Base-by-base conservation (phyloP, 1,140 invertebrate genomes). In the Drosophila tsacasi region DNA sequence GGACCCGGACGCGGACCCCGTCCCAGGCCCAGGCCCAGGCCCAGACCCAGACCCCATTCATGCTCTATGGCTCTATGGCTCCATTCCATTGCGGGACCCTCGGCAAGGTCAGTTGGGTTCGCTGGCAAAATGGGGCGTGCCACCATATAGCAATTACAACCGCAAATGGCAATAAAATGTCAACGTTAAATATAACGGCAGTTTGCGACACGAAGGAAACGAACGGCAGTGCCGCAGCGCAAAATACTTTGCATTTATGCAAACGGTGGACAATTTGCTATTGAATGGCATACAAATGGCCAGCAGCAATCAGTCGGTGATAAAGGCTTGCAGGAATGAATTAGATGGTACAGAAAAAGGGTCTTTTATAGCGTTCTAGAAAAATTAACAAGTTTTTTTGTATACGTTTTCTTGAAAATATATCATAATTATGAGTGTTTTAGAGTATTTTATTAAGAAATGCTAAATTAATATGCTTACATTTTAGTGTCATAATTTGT, bases 141-240 rank as follows among this genome's bases (percentile, higher is more conserved):
- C 69, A 65, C 69, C 60, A 74, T 81, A 81, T 58, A 82, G 83
- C 83, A 86, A 86, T 86, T 86, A 86, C 83, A 86, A 86, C 83
- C 83, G 76, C 83, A 86, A 86, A 86, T 86, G 83, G 83, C 71
- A 79, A 86, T 86, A 86, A 86, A 86, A 86, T 86, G 83, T 72
- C 83, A 79, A 77, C 84, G 75, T 55, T 82, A 86, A 82, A 82
- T 79, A 69, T 77, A 68, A 81, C 58, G 73, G 58, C 65, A 58
- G 76, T 83, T 83, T 54, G 63, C 37, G 65, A 47, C 37, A 23
- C 30, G 35, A 69, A 50, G 58, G 35, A 57, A 73, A 71, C 35
- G 49, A 39, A 65, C 37, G 25, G 5, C 57, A 27, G 21, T 27
- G 39, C 57, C 57, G 35, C 40, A 61, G 27, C 27, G 25, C 23